Percentiles rank a stretch among this genome's conserved stretches.
Evolutionary conservation across 2,888 invertebrate genomes (phyloP).

Genomic region (Elaeidobius kamerunicus): DNA sequence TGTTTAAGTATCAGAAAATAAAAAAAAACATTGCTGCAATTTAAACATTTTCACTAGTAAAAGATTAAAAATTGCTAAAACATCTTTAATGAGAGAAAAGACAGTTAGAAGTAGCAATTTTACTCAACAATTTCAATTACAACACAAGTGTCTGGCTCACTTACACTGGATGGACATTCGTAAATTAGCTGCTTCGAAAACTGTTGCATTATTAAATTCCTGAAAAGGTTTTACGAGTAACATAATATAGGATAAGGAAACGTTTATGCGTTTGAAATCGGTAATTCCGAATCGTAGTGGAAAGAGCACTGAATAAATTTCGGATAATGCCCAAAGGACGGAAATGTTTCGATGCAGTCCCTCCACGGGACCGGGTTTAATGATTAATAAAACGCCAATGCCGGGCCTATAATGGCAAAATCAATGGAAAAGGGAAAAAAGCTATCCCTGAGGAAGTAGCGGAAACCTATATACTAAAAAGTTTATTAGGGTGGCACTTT

Average conservation of each 20-base stretch:
- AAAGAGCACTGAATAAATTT: conserved; percentile 24
- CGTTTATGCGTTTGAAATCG: conserved; percentile 14
- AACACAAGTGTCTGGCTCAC: too few species aligned
- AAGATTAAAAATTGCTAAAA: too few species aligned
- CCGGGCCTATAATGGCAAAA: conserved; percentile 27
- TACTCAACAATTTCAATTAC: too few species aligned
- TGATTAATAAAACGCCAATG: conserved; percentile 28
- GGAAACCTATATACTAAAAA: conserved; percentile 10
- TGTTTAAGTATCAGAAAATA: too few species aligned
- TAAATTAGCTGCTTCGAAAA: neutral
- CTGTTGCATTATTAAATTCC: conserved; percentile 16
- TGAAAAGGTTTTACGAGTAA: conserved; percentile 17
- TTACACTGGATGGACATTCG: neutral
- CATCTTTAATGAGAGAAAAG: too few species aligned
- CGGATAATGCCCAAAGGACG: conserved; percentile 22
- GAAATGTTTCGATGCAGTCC: conserved; percentile 13
- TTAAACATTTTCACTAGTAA: too few species aligned
- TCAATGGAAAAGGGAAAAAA: conserved; percentile 23
- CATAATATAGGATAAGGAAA: conserved; percentile 19
- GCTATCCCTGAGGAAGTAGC: conserved; percentile 9
- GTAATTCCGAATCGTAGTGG: conserved; percentile 17
- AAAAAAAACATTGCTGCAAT: too few species aligned
- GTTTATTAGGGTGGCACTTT: conserved; percentile 13
- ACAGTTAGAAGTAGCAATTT: too few species aligned
- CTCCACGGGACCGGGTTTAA: conserved; percentile 15